phyloP scores from a whole-genome alignment of 2,113 vertebrate species.

The human (Homo sapiens) region GRCh38 chr19:39902001-39902500 shows the following conservation, averaged over 20 bases:
- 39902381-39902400: constrained; percentile 54
- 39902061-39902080: constrained; percentile 82
- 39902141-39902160: constrained; percentile 28
- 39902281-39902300: constrained; percentile 84
- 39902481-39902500: neutral
- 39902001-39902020: constrained; percentile 89
- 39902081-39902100: constrained; percentile 85
- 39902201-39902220: rapidly evolving
- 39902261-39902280: constrained; percentile 83
- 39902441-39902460: constrained; percentile 79
- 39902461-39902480: constrained; percentile 76
- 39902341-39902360: constrained; percentile 63
- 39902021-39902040: constrained; percentile 77
- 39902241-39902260: constrained; percentile 87
- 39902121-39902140: constrained; percentile 74
- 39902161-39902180: neutral
- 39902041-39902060: constrained; percentile 57
- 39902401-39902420: constrained; percentile 80
- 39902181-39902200: too few species aligned
- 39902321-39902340: constrained; percentile 81
- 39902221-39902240: constrained; percentile 50
- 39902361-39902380: constrained; percentile 73
- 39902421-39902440: constrained; percentile 61
- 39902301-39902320: constrained; percentile 86
- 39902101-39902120: constrained; percentile 85